Conservation (phyloP, 2,113 vertebrate genomes). For the Cervus canadensis region DNA sequence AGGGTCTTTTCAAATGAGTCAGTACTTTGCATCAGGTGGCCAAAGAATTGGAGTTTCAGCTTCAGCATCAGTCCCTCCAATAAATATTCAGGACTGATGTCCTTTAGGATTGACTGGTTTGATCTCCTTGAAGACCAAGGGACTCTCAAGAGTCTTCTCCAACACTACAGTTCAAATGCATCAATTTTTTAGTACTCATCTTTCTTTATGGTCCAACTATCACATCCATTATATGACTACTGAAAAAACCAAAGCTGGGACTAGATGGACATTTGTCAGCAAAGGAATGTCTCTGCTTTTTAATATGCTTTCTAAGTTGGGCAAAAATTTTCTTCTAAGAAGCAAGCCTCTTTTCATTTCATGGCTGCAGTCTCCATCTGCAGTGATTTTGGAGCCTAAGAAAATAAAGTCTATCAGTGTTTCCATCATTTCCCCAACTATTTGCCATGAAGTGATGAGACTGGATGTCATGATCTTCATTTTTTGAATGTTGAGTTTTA, state of each 20-base stretch:
- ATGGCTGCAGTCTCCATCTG: not conserved
- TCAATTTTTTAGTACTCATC: not conserved
- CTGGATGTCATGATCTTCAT: not conserved
- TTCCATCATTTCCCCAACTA: not conserved
- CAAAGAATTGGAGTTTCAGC: not conserved
- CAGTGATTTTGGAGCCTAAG: not conserved
- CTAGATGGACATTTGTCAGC: not conserved
- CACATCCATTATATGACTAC: not conserved
- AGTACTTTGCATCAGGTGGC: not conserved
- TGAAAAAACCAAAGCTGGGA: not conserved
- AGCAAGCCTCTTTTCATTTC: not conserved
- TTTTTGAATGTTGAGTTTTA: not conserved
- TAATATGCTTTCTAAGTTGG: not conserved
- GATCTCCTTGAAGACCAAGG: not conserved
- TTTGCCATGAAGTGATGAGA: not conserved
- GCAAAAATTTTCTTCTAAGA: not conserved
- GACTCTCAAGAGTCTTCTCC: not conserved
- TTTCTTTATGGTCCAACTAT: not conserved
- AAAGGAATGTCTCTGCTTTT: not conserved
- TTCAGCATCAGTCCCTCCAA: not conserved
- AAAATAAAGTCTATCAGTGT: not conserved
- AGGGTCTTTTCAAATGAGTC: not conserved
- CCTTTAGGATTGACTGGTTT: not conserved
- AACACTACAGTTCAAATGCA: not conserved
- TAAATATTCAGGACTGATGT: not conserved